Evolutionary conservation across 2,888 invertebrate genomes (phyloP).

Genomic region (Pristionchus arcanus): DNA sequence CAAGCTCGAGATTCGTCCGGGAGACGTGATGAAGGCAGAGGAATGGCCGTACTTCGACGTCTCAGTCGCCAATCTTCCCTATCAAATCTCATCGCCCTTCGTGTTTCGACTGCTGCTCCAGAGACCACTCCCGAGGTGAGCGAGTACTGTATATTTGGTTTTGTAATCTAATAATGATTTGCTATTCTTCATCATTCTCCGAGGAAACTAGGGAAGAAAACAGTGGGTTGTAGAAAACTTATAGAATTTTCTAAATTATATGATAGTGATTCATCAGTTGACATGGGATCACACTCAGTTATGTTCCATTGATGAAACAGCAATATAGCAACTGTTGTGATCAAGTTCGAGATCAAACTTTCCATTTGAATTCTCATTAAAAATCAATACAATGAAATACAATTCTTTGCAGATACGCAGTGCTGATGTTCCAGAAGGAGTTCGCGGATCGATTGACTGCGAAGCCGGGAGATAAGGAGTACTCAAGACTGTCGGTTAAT

Average conservation of each 20-base stretch:
- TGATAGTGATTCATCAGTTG: too few relatives aligned
- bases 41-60: conserved; percentile 97
- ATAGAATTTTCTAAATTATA: background rate
- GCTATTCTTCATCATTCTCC: too few relatives aligned
- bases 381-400: too few relatives aligned
- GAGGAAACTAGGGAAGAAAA: too few relatives aligned
- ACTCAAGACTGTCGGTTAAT: conserved; percentile 95
- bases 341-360: too few relatives aligned
- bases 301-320: too few relatives aligned
- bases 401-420: conserved; percentile 87
- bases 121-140: conserved; percentile 80
- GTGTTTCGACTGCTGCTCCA: conserved; percentile 95
- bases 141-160: background rate
- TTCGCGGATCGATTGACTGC: conserved; percentile 97
- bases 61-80: conserved; percentile 98
- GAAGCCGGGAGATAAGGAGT: conserved; percentile 96
- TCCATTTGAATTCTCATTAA: too few relatives aligned
- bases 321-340: too few relatives aligned
- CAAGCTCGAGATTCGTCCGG: conserved; percentile 92
- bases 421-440: conserved; percentile 98
- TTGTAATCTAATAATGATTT: background rate
- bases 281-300: too few relatives aligned
- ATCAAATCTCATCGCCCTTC: conserved; percentile 91
- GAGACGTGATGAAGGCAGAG: conserved; percentile 94
- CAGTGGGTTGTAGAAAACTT: background rate